These are phyloP conservation scores for Indicator maculatus DNA, from an alignment of 2,113 vertebrate genomes.

Conservation along the genomic window DNA sequence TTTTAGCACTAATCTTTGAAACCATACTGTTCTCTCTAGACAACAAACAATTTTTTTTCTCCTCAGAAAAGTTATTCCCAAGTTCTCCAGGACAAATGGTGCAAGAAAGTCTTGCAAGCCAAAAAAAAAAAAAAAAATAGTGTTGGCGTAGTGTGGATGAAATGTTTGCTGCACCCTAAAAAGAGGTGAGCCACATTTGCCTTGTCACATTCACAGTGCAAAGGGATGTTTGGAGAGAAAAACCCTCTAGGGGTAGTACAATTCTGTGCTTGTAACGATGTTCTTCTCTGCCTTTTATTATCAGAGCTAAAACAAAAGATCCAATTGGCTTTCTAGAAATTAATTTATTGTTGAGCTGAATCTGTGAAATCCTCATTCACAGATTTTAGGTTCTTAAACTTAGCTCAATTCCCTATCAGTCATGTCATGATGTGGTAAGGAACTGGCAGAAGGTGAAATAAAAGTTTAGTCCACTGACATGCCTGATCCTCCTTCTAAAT, in stretches of 20 bases:
- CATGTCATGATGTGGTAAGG: not conserved
- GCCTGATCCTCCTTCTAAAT: not conserved
- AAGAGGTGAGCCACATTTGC: not conserved
- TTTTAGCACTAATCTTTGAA: not conserved
- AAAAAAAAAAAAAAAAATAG: not conserved
- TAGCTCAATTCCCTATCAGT: not conserved
- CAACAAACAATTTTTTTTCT: not conserved
- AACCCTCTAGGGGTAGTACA: not conserved
- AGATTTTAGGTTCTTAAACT: not conserved
- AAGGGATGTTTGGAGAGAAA: not conserved
- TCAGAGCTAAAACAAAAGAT: not conserved
- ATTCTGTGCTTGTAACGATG: accelerated
- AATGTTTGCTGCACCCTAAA: not conserved
- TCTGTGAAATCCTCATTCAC: not conserved
- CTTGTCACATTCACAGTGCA: not conserved
- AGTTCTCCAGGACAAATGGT: not conserved
- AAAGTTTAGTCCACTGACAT: not conserved
- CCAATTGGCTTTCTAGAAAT: not conserved
- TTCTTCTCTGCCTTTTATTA: not conserved
- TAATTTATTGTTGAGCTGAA: not conserved
- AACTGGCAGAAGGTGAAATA: not conserved
- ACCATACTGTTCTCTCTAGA: not conserved
- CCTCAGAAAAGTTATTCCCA: not conserved
- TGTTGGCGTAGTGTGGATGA: not conserved
- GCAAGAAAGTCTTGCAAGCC: not conserved